These are phyloP conservation scores for Melanotaenia nigrans DNA, from an alignment of 2,797 vertebrate genomes.

Conservation along the genomic window DNA sequence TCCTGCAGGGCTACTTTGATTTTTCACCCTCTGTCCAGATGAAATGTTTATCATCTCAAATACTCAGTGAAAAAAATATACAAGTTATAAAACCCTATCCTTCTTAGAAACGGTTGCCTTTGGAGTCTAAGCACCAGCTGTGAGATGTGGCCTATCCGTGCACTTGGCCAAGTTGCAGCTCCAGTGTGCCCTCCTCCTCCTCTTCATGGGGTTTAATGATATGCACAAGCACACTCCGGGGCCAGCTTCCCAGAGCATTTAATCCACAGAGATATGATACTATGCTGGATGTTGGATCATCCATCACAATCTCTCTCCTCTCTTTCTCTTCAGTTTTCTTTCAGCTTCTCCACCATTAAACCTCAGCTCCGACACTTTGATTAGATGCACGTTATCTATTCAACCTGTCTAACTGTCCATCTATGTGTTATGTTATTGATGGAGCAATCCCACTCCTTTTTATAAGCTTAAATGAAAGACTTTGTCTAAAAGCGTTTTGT, in stretches of 20 bases:
- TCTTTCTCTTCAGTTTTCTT: conserved; percentile 30
- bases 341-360: conserved; percentile 18
- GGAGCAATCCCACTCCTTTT: conserved; percentile 27
- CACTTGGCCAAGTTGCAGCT: conserved; percentile 71
- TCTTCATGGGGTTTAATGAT: conserved; percentile 76
- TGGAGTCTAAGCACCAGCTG: conserved; percentile 63
- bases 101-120: conserved; percentile 61
- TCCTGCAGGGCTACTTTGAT: conserved; percentile 72
- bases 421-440: conserved; percentile 44
- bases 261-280: conserved; percentile 82
- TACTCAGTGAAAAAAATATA: conserved; percentile 40
- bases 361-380: conserved; percentile 30
- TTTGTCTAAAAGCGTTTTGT: conserved; percentile 21
- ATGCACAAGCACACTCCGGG: conserved; percentile 81
- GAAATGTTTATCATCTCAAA: conserved; percentile 74
- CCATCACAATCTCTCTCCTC: conserved; percentile 67
- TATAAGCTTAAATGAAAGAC: conserved; percentile 43
- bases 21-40: conserved; percentile 66
- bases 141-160: conserved; percentile 68
- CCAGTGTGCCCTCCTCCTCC: conserved; percentile 62
- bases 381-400: conserved; percentile 47
- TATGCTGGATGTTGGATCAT: conserved; percentile 77
- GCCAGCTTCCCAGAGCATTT: conserved; percentile 80
- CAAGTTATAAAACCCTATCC: conserved; percentile 60
- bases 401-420: conserved; percentile 38